Evolutionary conservation across 2,888 invertebrate species (phyloP).

Genomic region (Pteria penguin): DNA sequence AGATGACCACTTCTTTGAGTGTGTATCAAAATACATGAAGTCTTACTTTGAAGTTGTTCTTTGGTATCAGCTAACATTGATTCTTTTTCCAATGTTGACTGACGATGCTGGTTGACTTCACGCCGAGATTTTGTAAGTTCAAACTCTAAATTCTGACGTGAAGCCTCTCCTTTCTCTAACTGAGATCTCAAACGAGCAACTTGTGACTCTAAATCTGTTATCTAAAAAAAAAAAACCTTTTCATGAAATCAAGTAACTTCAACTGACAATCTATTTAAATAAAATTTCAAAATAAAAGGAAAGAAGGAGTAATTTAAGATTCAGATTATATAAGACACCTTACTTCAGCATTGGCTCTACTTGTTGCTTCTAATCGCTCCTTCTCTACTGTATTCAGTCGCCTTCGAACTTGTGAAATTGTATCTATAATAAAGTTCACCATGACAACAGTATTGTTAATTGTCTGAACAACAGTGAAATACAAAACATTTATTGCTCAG

Average conservation of each 20-base stretch:
- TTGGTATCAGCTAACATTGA: conserved; percentile 61
- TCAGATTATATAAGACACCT: not conserved
- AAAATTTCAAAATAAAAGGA: too few relatives aligned
- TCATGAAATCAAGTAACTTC: too few relatives aligned
- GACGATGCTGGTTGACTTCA: conserved; percentile 69
- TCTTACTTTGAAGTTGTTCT: conserved; percentile 72
- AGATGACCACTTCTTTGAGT: too few relatives aligned
- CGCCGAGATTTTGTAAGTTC: conserved; percentile 71
- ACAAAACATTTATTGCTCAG: too few relatives aligned
- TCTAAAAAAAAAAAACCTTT: conserved; percentile 60
- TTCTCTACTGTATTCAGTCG: conserved; percentile 72
- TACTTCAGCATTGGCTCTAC: conserved; percentile 75
- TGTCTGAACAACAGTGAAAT: too few relatives aligned
- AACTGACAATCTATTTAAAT: too few relatives aligned
- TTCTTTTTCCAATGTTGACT: conserved; percentile 63
- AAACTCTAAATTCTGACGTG: conserved; percentile 75
- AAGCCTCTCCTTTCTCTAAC: conserved; percentile 76
- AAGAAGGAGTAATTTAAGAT: too few relatives aligned
- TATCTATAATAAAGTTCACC: too few relatives aligned
- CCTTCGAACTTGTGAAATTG: conserved; percentile 66
- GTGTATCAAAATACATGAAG: not conserved
- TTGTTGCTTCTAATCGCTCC: conserved; percentile 72
- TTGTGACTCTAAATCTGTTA: conserved; percentile 69
- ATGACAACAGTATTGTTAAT: too few relatives aligned
- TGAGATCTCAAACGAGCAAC: conserved; percentile 72